Evolutionary conservation across 2,797 vertebrate species (phyloP).

Genomic region (Rhinoraja longicauda): DNA sequence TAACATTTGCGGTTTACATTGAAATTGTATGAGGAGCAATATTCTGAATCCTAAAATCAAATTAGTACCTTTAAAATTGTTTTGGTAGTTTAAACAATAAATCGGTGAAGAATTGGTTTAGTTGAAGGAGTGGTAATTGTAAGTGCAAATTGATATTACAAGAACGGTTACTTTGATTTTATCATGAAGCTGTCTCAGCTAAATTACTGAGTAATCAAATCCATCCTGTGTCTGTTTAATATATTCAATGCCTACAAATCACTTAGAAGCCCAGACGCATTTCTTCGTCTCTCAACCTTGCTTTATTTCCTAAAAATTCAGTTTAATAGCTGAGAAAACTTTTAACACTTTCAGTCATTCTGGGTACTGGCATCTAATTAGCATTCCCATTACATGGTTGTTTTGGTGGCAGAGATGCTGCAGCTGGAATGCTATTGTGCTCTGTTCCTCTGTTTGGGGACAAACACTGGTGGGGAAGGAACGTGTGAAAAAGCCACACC

Average conservation of each 20-base stretch:
- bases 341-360: constrained; percentile 55
- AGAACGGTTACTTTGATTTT: neutral
- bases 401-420: constrained; percentile 65
- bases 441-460: constrained; percentile 74
- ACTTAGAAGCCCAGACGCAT: neutral
- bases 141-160: neutral
- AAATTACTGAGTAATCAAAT: neutral
- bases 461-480: constrained; percentile 74
- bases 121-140: neutral
- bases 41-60: neutral
- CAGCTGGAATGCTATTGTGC: constrained; percentile 72
- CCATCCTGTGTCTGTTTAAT: neutral
- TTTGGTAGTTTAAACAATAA: neutral
- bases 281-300: neutral
- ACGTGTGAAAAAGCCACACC: constrained; percentile 72
- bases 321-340: constrained; percentile 46
- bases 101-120: neutral
- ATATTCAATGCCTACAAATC: neutral
- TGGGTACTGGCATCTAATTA: constrained; percentile 61
- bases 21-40: neutral
- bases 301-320: constrained; percentile 40
- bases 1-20: neutral
- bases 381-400: constrained; percentile 59
- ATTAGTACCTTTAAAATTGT: neutral
- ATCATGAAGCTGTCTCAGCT: neutral